Base-by-base conservation (phyloP, 2,797 vertebrate genomes). In the Spheniscus humboldti region DNA sequence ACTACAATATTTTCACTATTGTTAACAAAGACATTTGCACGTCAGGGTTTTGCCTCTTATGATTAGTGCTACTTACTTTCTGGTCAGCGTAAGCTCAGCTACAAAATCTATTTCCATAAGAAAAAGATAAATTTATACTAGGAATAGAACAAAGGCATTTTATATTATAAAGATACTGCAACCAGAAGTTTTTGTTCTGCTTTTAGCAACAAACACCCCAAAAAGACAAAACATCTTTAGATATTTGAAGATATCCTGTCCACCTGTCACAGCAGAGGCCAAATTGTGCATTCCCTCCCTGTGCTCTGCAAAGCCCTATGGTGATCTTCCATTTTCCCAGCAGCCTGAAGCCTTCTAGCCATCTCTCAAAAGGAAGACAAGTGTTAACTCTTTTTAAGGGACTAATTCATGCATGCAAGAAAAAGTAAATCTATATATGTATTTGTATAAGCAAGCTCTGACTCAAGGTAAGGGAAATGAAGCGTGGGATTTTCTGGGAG, bases 401-500 rank as follows among this genome's bases (percentile, higher is more conserved):
- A 56, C 67, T 43, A 47, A 71, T 67, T 73, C 55, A 88, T 7
- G 18, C 28, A 63, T 62, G 37, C 47, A 71, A 71, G 82, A 55
- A 78, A 55, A 52, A 66, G 47, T 39, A 82, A 35, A 74, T 53
- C 50, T 69, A 25, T 24, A 9, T 41, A 69, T 14, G 25, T 5
- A 12, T 75, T 60, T 81, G 43, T 78, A 52, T 25, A 81, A 78
- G 41, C 15, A 76, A 93, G n/a, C 7, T 59, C 59, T 71, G 43
- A 72, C 35, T 91, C 59, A 45, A 74, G 37, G 60, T 45, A 60
- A 80, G 20, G 15, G 30, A 90, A 92, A 56, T 0, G 0, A 55
- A 73, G 31, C 72, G 10, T 18, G 9, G 48, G 55, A 79, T 92
- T 96, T 96, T 92, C 71, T 67, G n/a, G 23, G 59, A 85, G 25